A percentile compares a stretch with the other conserved stretches of the same genome.
Evolutionary conservation across 1,140 invertebrate species (phyloP).

Genomic region (Drosophila dunni): DNA sequence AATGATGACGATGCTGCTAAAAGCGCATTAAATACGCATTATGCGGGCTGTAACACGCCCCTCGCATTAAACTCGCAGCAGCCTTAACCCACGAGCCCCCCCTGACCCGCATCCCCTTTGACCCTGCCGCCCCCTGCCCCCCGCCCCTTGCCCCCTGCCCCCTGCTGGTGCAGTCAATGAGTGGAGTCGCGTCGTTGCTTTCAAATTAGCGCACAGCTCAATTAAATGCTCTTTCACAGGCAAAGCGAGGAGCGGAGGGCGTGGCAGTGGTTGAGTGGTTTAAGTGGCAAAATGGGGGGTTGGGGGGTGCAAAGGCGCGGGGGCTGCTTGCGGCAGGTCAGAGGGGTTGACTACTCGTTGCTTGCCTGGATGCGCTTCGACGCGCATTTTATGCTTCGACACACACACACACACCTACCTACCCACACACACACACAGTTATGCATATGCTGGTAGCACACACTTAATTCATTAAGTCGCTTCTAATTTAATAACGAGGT

Average conservation of each 20-base stretch:
- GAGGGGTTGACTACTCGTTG: slow-evolving; percentile 32
- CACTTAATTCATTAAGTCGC: slow-evolving; percentile 68
- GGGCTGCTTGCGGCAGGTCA: neutral
- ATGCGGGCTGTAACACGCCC: slow-evolving; percentile 26
- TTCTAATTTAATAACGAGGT: slow-evolving; percentile 77
- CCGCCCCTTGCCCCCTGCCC: neutral
- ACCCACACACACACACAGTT: slow-evolving; percentile 22
- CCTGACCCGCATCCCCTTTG: neutral
- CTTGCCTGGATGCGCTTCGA: slow-evolving; percentile 68
- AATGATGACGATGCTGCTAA: slow-evolving; percentile 33
- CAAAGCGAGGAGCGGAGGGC: neutral
- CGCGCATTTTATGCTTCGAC: slow-evolving; percentile 65
- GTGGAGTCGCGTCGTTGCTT: slow-evolving; percentile 65
- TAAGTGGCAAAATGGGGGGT: neutral
- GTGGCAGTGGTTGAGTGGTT: neutral
- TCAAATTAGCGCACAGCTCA: slow-evolving; percentile 78
- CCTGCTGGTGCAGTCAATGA: slow-evolving; percentile 6
- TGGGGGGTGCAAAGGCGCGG: neutral
- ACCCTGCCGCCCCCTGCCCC: neutral
- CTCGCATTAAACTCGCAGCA: slow-evolving; percentile 6
- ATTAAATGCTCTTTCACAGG: slow-evolving; percentile 57
- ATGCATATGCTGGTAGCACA: slow-evolving; percentile 15
- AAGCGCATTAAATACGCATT: slow-evolving; percentile 75
- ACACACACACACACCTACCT: slow-evolving; percentile 27
- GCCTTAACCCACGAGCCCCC: slow-evolving; percentile 1